phyloP scores from a whole-genome alignment of 2,888 invertebrate genomes.

The Macrophya alboannulata region DNA sequence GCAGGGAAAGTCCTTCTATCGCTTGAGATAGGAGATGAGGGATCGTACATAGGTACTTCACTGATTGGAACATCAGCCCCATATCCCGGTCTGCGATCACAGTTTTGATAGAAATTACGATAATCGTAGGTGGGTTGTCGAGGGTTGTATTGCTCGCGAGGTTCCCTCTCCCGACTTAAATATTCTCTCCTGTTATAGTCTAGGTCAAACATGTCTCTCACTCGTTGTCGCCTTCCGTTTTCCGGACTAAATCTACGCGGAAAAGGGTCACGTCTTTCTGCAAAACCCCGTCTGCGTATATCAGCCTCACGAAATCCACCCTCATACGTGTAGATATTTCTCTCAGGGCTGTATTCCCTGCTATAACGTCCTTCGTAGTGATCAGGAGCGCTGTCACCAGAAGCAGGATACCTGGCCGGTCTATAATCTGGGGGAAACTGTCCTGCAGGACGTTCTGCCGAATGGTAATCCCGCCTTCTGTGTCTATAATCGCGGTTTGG shows the following conservation, averaged over 20 bases:
- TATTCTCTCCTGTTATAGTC: slow-evolving; percentile 14
- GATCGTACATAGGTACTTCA: slow-evolving; percentile 62
- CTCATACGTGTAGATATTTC: not conserved
- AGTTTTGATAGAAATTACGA: slow-evolving; percentile 14
- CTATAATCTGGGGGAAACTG: not conserved
- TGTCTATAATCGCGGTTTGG: not conserved
- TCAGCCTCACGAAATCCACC: not conserved
- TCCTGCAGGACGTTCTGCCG: slow-evolving; percentile 12
- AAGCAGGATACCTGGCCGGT: slow-evolving; percentile 5
- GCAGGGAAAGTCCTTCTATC: not conserved
- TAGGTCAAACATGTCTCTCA: slow-evolving; percentile 14
- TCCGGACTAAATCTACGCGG: not conserved
- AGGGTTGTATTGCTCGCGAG: not conserved
- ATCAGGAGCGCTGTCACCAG: slow-evolving; percentile 39
- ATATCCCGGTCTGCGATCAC: slow-evolving; percentile 27
- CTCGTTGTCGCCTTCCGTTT: not conserved
- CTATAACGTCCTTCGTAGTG: slow-evolving; percentile 10
- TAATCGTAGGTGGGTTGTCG: not conserved
- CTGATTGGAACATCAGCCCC: slow-evolving; percentile 33
- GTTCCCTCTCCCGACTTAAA: not conserved
- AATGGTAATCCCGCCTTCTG: slow-evolving; percentile 21
- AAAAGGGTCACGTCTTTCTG: not conserved
- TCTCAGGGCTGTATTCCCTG: not conserved
- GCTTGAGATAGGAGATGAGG: not conserved
- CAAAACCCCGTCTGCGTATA: not conserved